Conservation (phyloP, 2,797 vertebrate species). For the Syndactyla subalaris region DNA sequence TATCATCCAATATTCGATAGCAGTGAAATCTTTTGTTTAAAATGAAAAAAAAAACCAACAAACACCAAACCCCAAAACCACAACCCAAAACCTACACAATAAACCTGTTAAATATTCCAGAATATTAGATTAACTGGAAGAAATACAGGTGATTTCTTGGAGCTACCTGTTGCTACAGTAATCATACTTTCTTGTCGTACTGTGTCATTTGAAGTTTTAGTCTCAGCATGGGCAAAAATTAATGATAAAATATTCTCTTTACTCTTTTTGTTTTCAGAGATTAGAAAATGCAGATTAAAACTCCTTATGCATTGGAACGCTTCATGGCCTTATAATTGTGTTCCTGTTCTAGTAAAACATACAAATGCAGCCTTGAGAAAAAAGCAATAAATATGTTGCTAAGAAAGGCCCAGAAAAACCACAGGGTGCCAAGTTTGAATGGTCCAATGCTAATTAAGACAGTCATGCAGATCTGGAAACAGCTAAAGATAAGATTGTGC, state of each 20-base stretch:
- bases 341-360: background rate
- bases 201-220: background rate
- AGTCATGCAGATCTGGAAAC: background rate
- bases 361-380: background rate
- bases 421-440: background rate
- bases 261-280: background rate
- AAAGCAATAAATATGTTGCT: background rate
- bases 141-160: background rate
- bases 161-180: background rate
- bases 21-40: background rate
- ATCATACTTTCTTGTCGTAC: background rate
- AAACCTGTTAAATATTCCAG: background rate
- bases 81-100: accelerated
- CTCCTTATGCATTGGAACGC: background rate
- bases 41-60: background rate
- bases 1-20: background rate
- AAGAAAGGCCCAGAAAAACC: background rate
- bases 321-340: background rate
- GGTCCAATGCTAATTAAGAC: background rate
- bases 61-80: too few relatives aligned
- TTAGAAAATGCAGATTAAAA: background rate
- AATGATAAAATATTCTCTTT: background rate
- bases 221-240: background rate
- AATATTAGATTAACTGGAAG: background rate
- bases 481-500: background rate